A percentile compares a stretch with the other conserved stretches of the same genome.
Conservation (phyloP, 2,113 vertebrate genomes). For the Polypterus bichir region DNA sequence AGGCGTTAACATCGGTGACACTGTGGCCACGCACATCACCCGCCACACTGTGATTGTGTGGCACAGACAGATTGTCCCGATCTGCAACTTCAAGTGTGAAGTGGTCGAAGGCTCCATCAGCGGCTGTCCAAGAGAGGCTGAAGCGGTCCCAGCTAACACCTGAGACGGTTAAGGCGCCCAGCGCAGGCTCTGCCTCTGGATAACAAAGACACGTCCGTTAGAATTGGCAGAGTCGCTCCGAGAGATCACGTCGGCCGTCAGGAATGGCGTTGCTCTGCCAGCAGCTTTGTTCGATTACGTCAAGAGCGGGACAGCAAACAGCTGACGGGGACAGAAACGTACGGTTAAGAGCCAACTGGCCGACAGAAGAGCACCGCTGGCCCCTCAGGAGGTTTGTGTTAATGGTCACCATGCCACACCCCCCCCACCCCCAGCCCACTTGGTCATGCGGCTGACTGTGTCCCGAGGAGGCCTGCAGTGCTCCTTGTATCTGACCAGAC, state of each 20-base stretch:
- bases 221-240: too few relatives aligned
- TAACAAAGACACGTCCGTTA: conserved; percentile 34
- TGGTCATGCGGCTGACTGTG: too few relatives aligned
- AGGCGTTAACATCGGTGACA: conserved; percentile 60
- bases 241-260: too few relatives aligned
- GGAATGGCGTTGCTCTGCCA: too few relatives aligned
- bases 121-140: conserved; percentile 72
- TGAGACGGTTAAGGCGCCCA: conserved; percentile 58
- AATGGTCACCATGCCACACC: too few relatives aligned
- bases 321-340: not conserved
- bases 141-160: conserved; percentile 74
- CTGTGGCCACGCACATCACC: conserved; percentile 44
- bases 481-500: too few relatives aligned
- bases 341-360: not conserved
- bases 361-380: too few relatives aligned
- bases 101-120: conserved; percentile 53
- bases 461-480: too few relatives aligned
- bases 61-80: conserved; percentile 33
- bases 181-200: conserved; percentile 68
- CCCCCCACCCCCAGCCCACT: too few relatives aligned
- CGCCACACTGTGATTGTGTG: conserved; percentile 52
- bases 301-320: too few relatives aligned
- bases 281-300: too few relatives aligned
- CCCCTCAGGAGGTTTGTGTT: not conserved
- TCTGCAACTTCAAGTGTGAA: conserved; percentile 79